These are phyloP conservation scores for Bovichtus variegatus DNA, from an alignment of 2,797 vertebrate species.

Conservation along the genomic window DNA sequence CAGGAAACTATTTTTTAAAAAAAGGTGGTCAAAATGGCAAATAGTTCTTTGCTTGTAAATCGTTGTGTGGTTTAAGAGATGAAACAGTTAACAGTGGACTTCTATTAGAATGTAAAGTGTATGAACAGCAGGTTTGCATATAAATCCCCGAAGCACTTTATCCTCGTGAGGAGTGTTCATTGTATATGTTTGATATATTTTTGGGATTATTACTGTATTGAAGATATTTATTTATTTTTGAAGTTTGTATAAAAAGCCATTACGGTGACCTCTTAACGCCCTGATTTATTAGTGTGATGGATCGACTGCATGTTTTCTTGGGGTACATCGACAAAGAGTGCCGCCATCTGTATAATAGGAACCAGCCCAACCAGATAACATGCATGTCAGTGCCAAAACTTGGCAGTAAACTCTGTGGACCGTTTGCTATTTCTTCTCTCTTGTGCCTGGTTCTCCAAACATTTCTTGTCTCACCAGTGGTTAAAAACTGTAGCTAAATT, in stretches of 20 bases:
- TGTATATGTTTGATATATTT: slow-evolving; percentile 70
- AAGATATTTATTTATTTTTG: slow-evolving; percentile 59
- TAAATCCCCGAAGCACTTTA: slow-evolving; percentile 55
- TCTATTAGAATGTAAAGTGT: slow-evolving; percentile 48
- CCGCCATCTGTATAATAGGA: slow-evolving; percentile 65
- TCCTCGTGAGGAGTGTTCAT: slow-evolving; percentile 49
- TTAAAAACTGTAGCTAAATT: slow-evolving; percentile 72
- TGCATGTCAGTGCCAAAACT: slow-evolving; percentile 81
- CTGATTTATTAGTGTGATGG: slow-evolving; percentile 41
- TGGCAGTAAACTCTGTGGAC: slow-evolving; percentile 73
- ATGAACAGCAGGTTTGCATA: slow-evolving; percentile 46
- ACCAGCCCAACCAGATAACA: slow-evolving; percentile 63
- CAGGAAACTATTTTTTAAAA: slow-evolving; percentile 21
- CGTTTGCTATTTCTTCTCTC: slow-evolving; percentile 76
- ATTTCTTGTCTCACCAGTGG: slow-evolving; percentile 63
- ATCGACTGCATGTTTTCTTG: slow-evolving; percentile 69
- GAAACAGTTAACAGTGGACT: slow-evolving; percentile 28
- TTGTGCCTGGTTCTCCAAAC: slow-evolving; percentile 75
- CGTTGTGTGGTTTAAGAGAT: slow-evolving; percentile 12
- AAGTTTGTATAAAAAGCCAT: slow-evolving; percentile 70
- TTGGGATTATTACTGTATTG: slow-evolving; percentile 45
- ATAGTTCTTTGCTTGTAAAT: slow-evolving; percentile 21
- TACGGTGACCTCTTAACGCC: slow-evolving; percentile 31
- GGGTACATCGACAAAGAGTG: slow-evolving; percentile 20
- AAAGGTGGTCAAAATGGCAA: slow-evolving; percentile 36